Percentiles rank a stretch among this genome's conserved stretches.
Conservation (phyloP, 2,797 vertebrate genomes). For the Poecile montanus region DNA sequence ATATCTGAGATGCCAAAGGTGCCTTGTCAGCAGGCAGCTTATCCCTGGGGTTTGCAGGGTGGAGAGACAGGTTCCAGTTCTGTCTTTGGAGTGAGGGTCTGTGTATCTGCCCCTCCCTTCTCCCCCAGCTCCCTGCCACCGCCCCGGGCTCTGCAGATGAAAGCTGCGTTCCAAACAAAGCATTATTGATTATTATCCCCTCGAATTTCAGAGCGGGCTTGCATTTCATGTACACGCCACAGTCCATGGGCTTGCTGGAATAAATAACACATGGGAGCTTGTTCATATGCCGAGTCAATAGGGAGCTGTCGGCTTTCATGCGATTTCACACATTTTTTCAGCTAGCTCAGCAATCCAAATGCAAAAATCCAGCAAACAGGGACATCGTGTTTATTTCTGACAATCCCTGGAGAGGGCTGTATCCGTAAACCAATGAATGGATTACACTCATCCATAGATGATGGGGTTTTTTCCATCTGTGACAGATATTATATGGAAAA, state of each 20-base stretch:
- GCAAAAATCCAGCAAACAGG: constrained; percentile 57
- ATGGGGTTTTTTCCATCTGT: constrained; percentile 33
- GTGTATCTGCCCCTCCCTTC: neutral
- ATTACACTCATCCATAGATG: constrained; percentile 52
- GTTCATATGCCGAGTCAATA: constrained; percentile 41
- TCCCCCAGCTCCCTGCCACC: neutral
- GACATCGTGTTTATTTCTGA: constrained; percentile 58
- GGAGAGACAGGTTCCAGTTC: neutral
- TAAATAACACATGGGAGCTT: constrained; percentile 62
- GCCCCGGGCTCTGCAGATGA: neutral
- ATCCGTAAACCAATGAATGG: constrained; percentile 53
- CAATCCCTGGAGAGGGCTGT: constrained; percentile 41
- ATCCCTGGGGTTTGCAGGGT: neutral
- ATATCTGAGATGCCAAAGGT: neutral
- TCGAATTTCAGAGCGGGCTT: constrained; percentile 1
- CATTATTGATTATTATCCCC: constrained; percentile 40
- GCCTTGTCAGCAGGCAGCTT: neutral
- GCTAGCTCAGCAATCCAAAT: constrained; percentile 69
- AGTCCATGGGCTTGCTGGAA: constrained; percentile 29
- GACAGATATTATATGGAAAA: constrained; percentile 57
- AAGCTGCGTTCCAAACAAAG: neutral
- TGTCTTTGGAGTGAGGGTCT: neutral
- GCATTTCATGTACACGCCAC: neutral
- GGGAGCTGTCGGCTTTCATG: constrained; percentile 58
- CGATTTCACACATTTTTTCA: constrained; percentile 68